Evolutionary conservation across 2,888 invertebrate species (phyloP).

Genomic region (Dasypogon diadema): DNA sequence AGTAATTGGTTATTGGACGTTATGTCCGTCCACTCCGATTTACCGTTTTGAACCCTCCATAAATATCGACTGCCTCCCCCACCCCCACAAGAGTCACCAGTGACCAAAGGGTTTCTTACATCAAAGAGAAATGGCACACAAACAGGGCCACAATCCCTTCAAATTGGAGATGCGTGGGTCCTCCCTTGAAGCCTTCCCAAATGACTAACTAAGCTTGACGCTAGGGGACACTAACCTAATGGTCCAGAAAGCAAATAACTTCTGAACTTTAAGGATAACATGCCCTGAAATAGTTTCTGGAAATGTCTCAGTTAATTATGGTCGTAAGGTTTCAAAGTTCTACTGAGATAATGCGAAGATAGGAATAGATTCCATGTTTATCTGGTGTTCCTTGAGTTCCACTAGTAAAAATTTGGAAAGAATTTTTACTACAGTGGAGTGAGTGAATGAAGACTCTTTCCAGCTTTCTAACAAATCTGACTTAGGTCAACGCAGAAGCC

Average conservation of each 20-base stretch:
- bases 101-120: neutral
- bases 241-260: constrained; percentile 5
- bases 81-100: neutral
- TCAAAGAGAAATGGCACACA: neutral
- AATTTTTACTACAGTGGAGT: no score
- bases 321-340: no score
- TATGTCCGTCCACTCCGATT: constrained; percentile 26
- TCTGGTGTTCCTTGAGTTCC: no score
- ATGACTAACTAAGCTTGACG: neutral
- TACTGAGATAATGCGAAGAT: no score
- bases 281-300: no score
- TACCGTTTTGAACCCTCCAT: neutral
- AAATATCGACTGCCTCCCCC: neutral
- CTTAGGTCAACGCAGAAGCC: no score
- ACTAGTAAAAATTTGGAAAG: no score
- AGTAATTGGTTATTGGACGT: constrained; percentile 37
- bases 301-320: no score
- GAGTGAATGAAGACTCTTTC: no score
- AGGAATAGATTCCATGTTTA: no score
- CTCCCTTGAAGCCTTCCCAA: neutral
- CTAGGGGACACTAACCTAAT: neutral
- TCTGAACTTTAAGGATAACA: neutral
- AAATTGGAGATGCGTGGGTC: neutral
- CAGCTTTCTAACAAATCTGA: no score
- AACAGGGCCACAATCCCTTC: neutral